Conservation (phyloP, 2,113 vertebrate species). For the Eurystomus gularis region DNA sequence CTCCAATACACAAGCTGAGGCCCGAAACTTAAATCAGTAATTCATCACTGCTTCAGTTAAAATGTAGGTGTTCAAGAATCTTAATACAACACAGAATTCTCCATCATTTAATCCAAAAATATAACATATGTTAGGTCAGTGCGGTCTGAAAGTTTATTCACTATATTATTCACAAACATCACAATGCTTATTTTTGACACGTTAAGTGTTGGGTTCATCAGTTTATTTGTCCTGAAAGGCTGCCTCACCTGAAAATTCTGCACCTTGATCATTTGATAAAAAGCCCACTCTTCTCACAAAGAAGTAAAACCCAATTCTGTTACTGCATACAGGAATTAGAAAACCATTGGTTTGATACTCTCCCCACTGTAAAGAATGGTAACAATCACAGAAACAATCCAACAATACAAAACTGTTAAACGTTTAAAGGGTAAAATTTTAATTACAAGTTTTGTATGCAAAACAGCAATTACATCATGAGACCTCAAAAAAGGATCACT, state of each 20-base stretch:
- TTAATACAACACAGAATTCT: not conserved
- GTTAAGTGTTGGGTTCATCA: not conserved
- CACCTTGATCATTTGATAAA: not conserved
- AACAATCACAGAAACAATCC: not conserved
- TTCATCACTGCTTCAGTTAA: not conserved
- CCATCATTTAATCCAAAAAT: not conserved
- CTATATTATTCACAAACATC: not conserved
- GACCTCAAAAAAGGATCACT: not conserved
- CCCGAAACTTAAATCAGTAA: not conserved
- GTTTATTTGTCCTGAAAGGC: not conserved
- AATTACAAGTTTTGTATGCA: not conserved
- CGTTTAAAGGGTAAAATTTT: not conserved
- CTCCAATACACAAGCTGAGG: not conserved
- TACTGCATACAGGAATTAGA: not conserved
- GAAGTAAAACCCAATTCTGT: not conserved
- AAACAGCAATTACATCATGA: not conserved
- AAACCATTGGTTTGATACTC: not conserved
- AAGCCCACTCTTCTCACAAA: not conserved
- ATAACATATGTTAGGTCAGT: not conserved
- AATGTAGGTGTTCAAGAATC: not conserved
- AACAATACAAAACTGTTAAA: not conserved
- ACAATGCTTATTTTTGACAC: not conserved
- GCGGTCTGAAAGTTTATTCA: not conserved
- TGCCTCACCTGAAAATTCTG: not conserved
- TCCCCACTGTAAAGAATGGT: not conserved